Evolutionary conservation across 2,888 invertebrate genomes (phyloP).

Genomic region (Drosophila ustulata): DNA sequence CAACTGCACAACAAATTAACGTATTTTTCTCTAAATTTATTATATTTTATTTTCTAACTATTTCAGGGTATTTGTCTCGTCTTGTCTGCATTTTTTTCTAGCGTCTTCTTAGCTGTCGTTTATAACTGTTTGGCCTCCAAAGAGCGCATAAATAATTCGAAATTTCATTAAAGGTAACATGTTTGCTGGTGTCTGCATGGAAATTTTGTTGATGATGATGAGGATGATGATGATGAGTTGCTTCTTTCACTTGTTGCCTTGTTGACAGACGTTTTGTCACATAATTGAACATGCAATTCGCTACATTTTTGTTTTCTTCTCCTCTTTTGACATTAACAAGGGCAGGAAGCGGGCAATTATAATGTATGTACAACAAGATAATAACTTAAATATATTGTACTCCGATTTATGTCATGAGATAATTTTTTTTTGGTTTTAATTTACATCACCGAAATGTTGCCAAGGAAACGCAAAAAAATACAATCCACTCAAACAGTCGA

Average conservation of each 20-base stretch:
- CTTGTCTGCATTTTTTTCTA: neutral
- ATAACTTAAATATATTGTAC: slow-evolving; percentile 44
- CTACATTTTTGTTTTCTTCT: slow-evolving; percentile 17
- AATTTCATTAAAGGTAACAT: slow-evolving; percentile 53
- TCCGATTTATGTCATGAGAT: slow-evolving; percentile 37
- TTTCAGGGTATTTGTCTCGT: slow-evolving; percentile 18
- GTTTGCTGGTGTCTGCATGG: slow-evolving; percentile 47
- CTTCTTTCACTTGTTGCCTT: slow-evolving; percentile 61
- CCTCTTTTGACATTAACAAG: slow-evolving; percentile 40
- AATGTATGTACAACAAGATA: slow-evolving; percentile 67
- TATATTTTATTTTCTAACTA: neutral
- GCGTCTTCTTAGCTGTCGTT: neutral
- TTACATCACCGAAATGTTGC: slow-evolving; percentile 29
- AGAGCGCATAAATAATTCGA: slow-evolving; percentile 43
- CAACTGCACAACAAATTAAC: too few relatives aligned
- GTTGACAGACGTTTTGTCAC: slow-evolving; percentile 82
- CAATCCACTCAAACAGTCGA: slow-evolving; percentile 1
- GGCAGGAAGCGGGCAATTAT: slow-evolving; percentile 68
- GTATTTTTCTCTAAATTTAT: too few relatives aligned
- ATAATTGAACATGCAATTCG: slow-evolving; percentile 72
- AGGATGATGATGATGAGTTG: slow-evolving; percentile 35
- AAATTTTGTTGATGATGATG: slow-evolving; percentile 26
- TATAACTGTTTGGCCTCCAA: slow-evolving; percentile 19
- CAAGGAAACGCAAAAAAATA: slow-evolving; percentile 3
- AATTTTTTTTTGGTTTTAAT: slow-evolving; percentile 4